Base-by-base conservation (phyloP, 1,140 invertebrate genomes). In the Batillaria attramentaria region DNA sequence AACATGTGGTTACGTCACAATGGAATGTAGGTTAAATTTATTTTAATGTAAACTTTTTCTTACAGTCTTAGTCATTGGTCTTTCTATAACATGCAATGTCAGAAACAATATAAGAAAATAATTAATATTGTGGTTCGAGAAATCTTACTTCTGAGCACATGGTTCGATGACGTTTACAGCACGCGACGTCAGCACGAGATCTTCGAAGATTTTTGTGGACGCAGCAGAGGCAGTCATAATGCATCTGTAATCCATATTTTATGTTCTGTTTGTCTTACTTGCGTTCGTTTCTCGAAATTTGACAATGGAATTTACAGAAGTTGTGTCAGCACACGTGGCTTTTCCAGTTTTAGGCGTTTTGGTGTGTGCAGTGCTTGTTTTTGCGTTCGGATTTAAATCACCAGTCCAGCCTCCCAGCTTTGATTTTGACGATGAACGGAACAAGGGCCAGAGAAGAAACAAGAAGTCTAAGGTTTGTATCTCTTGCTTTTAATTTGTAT, bases 371-470 rank as follows among this genome's bases (percentile, higher is more conserved):
- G 83, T 91, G 77, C 80, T 91, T 28, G 91, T 91, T 65, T 91
- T 89, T 87, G 87, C 90, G 39, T 91, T 91, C 81, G 91, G 91
- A 62, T 91, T 91, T 81, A 90, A 89, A 84, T 89, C 91, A 24
- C 88, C 91, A 65, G 88, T 84, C 46, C 89, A 89, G 77, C 91
- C 91, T 74, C 90, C 91, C 57, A 90, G 87, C 82, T 90, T 91
- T 81, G 87, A 89, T 83, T 87, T 89, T 79, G 83, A 88, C 43
- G 87, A 90, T 72, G 88, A 90, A 78, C 84, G 87, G 54, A 86
- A 83, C 79, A 87, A 87, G 73, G 85, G 70, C 39, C 68, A 86
- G 69, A 88, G 86, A 65, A 80, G 79, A 78, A 50, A 66, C 10
- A 89, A 87, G 77, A 87, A 87, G 72, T 65, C 82, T 50, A 89